Evolutionary conservation across 1,140 invertebrate genomes (phyloP), one percentile per base, ranked within the genome.

Genomic region (Aphelenchoides besseyi): DNA sequence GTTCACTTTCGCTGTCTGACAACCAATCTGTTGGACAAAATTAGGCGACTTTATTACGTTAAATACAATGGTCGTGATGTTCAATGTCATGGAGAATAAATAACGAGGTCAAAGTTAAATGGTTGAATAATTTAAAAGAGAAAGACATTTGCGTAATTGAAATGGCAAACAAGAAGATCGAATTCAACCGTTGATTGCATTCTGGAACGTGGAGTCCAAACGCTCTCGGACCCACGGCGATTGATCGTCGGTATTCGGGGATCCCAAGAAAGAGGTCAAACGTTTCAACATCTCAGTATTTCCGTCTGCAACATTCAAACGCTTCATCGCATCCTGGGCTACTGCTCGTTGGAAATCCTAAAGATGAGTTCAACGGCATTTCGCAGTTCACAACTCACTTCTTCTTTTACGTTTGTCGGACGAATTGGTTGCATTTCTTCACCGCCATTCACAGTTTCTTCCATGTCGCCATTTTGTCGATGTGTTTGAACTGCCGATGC

Each of bases 131-230:
- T n/a, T n/a, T n/a, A n/a, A n/a, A n/a, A n/a, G n/a, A n/a, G n/a
- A n/a, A n/a, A n/a, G n/a, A n/a, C n/a, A n/a, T n/a, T n/a, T n/a
- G n/a, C n/a, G n/a, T n/a, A n/a, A n/a, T n/a, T n/a, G n/a, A n/a
- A n/a, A 59, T 18, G 55, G 55, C 26, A 59, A 59, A 5, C 5
- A 59, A 59, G 5, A 33, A 59, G 55, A 28, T 59, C 55, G 18
- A 59, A 59, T 28, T 59, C 18, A 59, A 8, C 55, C 55, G 55
- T 59, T 59, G 5, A 59, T 59, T 33, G 67, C 67, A 61, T 69
- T 69, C 53, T 69, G 67, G 36, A 57, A 69, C 9, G 18, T 33
- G 30, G 57, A 69, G 29, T 69, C 67, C 18, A 69, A 32, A 30
- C 57, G n/a, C 28, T 69, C 36, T 18, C 36, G 67, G 26, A 16